Conservation (phyloP, 2,113 vertebrate genomes). For the Ceyx margarethae region DNA sequence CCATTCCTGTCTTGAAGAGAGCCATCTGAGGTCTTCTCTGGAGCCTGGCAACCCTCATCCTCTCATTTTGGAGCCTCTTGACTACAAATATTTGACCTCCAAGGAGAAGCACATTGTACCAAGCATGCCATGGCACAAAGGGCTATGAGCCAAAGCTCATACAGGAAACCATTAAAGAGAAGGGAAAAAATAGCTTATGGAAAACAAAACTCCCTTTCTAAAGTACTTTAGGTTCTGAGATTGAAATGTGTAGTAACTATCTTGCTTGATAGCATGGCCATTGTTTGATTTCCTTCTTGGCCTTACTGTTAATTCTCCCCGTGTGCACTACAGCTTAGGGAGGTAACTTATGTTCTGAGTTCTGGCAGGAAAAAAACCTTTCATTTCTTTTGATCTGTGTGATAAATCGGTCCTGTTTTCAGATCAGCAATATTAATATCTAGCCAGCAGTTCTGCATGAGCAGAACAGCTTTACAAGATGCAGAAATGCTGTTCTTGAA, state of each 20-base stretch:
- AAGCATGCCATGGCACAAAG: not conserved
- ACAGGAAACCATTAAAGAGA: not conserved
- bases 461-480: not conserved
- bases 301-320: not conserved
- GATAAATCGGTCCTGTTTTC: not conserved
- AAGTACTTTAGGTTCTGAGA: not conserved
- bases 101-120: not conserved
- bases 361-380: not conserved
- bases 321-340: not conserved
- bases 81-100: not conserved
- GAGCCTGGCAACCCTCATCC: not conserved
- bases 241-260: not conserved
- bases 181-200: not conserved
- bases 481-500: not conserved
- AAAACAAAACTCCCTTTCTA: not conserved
- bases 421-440: conserved; percentile 17
- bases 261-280: not conserved
- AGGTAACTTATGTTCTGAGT: not conserved
- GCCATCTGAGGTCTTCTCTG: not conserved
- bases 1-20: not conserved
- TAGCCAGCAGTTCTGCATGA: not conserved
- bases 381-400: conserved; percentile 27
- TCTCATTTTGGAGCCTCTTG: not conserved
- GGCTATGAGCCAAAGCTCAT: not conserved
- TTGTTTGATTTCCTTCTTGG: not conserved